phyloP scores from a whole-genome alignment of 2,797 vertebrate genomes.

The Uromys caudimaculatus region DNA sequence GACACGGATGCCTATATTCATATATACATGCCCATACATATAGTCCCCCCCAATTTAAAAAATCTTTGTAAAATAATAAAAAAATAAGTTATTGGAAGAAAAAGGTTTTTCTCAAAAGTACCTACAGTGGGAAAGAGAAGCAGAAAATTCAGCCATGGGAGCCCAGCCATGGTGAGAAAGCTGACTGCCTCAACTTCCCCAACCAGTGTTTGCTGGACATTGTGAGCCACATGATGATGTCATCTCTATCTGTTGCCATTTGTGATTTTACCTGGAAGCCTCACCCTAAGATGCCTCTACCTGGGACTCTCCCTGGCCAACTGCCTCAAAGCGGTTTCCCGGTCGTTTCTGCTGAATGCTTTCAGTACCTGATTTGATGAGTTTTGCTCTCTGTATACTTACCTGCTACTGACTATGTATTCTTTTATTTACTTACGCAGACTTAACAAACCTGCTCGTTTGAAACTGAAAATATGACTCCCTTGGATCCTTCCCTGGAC shows the following conservation, averaged over 20 bases:
- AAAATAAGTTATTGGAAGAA: background rate
- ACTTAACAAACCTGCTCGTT: no score
- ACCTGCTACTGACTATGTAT: background rate
- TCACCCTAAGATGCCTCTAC: background rate
- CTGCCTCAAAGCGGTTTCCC: no score
- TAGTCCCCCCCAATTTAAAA: no score
- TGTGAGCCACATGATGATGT: background rate
- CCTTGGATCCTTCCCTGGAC: background rate
- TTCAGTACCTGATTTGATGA: background rate
- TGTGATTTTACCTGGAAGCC: background rate
- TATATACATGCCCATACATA: background rate
- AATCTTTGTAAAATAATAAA: background rate
- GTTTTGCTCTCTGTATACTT: background rate
- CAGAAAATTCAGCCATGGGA: background rate
- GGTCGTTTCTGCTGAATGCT: no score
- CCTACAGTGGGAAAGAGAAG: background rate
- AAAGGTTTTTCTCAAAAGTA: background rate
- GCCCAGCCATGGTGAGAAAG: background rate
- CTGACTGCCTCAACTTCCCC: background rate
- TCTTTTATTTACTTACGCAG: background rate
- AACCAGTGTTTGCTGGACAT: background rate
- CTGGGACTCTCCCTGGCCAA: background rate
- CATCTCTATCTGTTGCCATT: background rate
- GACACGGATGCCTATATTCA: no score
- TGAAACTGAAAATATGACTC: no score